Conservation (phyloP, 2,888 invertebrate genomes). For the Folsomia manolachei region DNA sequence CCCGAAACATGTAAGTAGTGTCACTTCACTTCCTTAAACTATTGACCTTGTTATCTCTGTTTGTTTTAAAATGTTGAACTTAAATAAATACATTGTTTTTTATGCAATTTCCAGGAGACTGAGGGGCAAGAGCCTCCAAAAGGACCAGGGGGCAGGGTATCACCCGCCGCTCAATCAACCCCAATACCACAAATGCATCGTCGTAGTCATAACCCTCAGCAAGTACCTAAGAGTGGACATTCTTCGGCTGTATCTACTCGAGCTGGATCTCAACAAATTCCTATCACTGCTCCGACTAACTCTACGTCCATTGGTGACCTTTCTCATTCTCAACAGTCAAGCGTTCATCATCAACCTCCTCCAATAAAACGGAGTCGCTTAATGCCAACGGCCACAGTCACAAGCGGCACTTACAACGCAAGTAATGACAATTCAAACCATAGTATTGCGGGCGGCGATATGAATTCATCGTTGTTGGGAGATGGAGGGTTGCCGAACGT, state of each 20-base stretch:
- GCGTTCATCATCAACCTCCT: neutral
- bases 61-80: neutral
- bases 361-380: neutral
- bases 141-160: neutral
- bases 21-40: neutral
- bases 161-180: neutral
- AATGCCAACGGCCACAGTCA: neutral
- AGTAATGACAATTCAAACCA: neutral
- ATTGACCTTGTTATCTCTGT: no score
- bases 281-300: neutral
- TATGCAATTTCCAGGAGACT: conserved; percentile 2
- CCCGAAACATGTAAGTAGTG: neutral
- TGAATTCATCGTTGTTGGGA: neutral
- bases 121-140: neutral
- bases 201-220: neutral
- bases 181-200: neutral
- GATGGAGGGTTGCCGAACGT: neutral
- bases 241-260: no score
- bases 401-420: neutral
- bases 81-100: neutral
- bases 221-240: neutral
- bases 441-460: neutral
- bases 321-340: neutral
- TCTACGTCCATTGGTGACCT: no score
- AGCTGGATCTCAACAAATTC: neutral